phyloP scores from a whole-genome alignment of 2,888 invertebrate species.

The Apantesis nais region DNA sequence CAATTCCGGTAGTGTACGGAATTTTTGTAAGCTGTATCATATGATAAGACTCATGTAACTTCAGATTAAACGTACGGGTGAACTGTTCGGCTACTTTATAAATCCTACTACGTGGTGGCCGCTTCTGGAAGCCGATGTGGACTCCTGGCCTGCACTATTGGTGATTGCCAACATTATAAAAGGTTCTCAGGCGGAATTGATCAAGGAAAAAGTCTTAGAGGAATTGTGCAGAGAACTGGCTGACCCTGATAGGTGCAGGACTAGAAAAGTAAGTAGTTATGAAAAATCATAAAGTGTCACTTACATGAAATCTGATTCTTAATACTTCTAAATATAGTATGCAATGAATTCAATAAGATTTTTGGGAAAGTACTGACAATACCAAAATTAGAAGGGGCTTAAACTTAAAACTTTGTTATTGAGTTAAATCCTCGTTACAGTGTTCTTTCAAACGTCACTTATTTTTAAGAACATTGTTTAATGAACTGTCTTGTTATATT shows the following conservation, averaged over 20 bases:
- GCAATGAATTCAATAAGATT: too few species aligned
- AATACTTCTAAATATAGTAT: too few species aligned
- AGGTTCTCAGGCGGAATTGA: slow-evolving; percentile 80
- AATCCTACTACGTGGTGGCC: slow-evolving; percentile 88
- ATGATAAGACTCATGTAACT: not conserved
- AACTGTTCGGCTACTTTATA: slow-evolving; percentile 92
- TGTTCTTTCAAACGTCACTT: too few species aligned
- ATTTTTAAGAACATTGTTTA: too few species aligned
- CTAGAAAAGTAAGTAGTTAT: slow-evolving; percentile 77
- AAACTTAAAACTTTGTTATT: too few species aligned
- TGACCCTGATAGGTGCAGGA: slow-evolving; percentile 86
- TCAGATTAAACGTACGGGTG: slow-evolving; percentile 88
- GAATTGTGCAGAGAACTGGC: slow-evolving; percentile 86
- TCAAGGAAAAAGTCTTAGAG: slow-evolving; percentile 72
- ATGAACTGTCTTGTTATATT: too few species aligned
- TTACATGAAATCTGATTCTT: too few species aligned
- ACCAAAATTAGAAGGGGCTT: too few species aligned
- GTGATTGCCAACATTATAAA: slow-evolving; percentile 87
- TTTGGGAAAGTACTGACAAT: too few species aligned
- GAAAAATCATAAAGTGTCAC: too few species aligned
- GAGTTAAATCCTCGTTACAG: too few species aligned
- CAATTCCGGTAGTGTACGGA: not conserved
- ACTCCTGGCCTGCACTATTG: slow-evolving; percentile 81
- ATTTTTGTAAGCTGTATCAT: not conserved
- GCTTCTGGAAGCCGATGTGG: slow-evolving; percentile 87